Base-by-base conservation (phyloP, 2,113 vertebrate genomes). In the Ctenomys sociabilis region DNA sequence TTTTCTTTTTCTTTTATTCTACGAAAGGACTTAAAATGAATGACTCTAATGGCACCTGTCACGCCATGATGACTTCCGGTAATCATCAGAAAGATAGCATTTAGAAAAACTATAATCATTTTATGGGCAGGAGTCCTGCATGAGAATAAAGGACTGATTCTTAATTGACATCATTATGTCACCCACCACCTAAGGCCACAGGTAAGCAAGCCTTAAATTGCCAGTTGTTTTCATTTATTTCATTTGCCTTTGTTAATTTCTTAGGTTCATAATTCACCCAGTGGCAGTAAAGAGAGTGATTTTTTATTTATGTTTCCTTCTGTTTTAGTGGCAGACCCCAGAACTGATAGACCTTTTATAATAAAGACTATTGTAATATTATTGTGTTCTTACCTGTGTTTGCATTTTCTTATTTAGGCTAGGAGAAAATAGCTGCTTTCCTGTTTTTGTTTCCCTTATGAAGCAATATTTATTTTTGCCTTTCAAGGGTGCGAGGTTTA, bases 81-180 rank as follows among this genome's bases (percentile, higher is more conserved):
- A 93, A 88, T 94, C 93, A 89, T 3, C 64, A 86, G 43, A 89
- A 93, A 93, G 82, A 86, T 28, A 87, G 72, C 66, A 21, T 6
- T 88, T 54, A 90, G 73, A 43, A 90, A 92, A 93, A 92, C 52
- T 75, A 57, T 95, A 93, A 93, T 96, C 61, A 83, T 84, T 94
- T 95, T 75, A 87, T 64, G 52, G 80, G 43, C n/a, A 87, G 17
- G 37, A 64, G 75, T 94, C 92, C 66, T 89, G 68, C 75, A 85
- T 72, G 22, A 30, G 45, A 96, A 95, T 81, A 72, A 83, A 93
- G 52, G 95, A 70, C 59, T 95, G 64, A 87, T 93, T 43, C 87
- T 96, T 97, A 95, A 96, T 89, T 96, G 95, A 90, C 90, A 90
- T 95, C 87, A 91, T 94, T 93, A 87, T 17, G 57, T 96, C 89